phyloP scores from a whole-genome alignment of 2,113 vertebrate species.

The Sciurus niger region DNA sequence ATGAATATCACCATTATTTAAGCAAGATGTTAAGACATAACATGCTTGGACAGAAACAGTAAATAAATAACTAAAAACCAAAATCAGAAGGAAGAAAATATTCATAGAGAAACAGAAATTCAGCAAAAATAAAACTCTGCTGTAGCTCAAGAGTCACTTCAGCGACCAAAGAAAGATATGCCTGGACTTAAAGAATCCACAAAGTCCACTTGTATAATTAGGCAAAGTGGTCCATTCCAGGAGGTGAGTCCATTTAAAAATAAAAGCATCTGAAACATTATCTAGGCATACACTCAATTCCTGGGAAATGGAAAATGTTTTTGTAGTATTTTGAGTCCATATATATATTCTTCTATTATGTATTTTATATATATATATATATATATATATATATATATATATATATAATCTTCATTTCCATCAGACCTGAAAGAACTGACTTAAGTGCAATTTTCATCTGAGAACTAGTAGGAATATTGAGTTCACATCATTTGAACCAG shows the following conservation, averaged over 20 bases:
- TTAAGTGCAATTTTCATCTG: background rate
- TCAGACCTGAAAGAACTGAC: background rate
- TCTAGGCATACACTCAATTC: background rate
- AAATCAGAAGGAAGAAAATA: background rate
- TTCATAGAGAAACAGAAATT: background rate
- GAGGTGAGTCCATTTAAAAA: background rate
- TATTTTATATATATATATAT: background rate
- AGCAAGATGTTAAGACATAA: background rate
- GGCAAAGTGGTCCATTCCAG: background rate
- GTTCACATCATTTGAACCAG: background rate
- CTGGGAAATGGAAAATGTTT: background rate
- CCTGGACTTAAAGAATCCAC: background rate
- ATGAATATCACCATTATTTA: background rate
- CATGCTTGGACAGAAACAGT: background rate
- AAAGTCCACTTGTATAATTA: background rate
- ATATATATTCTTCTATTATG: too few relatives aligned
- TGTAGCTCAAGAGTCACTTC: background rate
- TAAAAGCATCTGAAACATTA: background rate
- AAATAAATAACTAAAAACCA: background rate
- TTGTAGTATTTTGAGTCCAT: background rate
- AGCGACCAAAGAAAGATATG: background rate
- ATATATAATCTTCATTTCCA: background rate
- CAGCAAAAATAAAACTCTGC: background rate
- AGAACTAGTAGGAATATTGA: background rate
- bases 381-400: too few relatives aligned